Conservation (phyloP, 2,113 vertebrate species). For the Gila orcuttii region DNA sequence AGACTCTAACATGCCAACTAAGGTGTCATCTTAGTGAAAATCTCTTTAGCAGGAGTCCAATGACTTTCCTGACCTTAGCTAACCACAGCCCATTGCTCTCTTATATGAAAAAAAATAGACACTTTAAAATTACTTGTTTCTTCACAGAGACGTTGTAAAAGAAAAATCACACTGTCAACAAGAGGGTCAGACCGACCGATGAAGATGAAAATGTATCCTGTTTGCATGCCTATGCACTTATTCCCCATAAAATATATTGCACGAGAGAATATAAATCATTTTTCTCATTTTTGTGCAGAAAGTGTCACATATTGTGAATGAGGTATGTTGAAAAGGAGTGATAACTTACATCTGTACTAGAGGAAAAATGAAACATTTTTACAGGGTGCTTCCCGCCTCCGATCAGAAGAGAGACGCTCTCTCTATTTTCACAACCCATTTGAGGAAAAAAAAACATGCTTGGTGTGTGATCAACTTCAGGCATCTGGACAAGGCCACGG, state of each 20-base stretch:
- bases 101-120: neutral
- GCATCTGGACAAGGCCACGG: constrained; percentile 32
- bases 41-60: neutral
- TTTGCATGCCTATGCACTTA: constrained; percentile 16
- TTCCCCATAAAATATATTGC: constrained; percentile 18
- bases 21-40: neutral
- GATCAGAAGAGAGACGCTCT: neutral
- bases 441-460: neutral
- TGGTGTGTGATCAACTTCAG: neutral
- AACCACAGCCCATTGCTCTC: neutral
- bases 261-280: neutral
- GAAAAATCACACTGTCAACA: constrained; percentile 12
- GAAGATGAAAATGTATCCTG: neutral
- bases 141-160: neutral
- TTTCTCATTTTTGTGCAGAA: constrained; percentile 18
- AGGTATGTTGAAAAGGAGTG: constrained; percentile 3
- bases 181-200: constrained; percentile 1
- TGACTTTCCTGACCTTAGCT: neutral
- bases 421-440: neutral
- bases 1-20: neutral
- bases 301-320: constrained; percentile 21
- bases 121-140: constrained; percentile 8
- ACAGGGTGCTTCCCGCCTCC: neutral
- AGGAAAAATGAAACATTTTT: constrained; percentile 5
- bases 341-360: neutral